Percentiles rank a stretch among this genome's conserved stretches.
Evolutionary conservation across 2,797 vertebrate genomes (phyloP).

Genomic region (Cercopithecus diana): DNA sequence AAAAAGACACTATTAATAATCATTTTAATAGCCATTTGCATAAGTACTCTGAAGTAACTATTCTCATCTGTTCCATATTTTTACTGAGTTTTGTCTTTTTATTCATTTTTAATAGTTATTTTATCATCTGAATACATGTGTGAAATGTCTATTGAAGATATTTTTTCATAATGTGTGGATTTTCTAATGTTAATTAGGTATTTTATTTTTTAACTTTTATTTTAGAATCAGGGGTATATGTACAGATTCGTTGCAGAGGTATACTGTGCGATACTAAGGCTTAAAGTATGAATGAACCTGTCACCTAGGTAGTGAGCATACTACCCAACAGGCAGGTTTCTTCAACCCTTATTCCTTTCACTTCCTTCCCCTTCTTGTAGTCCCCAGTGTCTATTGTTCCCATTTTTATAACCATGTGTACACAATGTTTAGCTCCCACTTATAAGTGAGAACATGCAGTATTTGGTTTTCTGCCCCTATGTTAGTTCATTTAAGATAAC

Average conservation of each 20-base stretch:
- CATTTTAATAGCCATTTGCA: background rate
- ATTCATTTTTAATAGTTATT: background rate
- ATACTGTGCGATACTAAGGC: background rate
- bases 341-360: background rate
- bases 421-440: no score
- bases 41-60: background rate
- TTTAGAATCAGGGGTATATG: background rate
- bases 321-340: background rate
- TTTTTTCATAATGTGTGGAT: background rate
- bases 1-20: background rate
- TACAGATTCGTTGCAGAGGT: background rate
- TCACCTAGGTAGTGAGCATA: background rate
- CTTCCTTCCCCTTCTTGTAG: background rate
- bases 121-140: background rate
- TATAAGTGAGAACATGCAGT: no score
- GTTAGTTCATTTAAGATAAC: no score
- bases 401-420: no score
- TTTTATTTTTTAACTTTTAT: background rate
- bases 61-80: background rate
- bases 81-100: background rate
- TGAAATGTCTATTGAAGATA: background rate
- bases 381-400: background rate
- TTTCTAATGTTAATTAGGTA: background rate
- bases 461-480: no score
- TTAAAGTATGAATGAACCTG: background rate